Evolutionary conservation across 1,140 invertebrate species (phyloP).

Genomic region (Brachionus manjavacas): DNA sequence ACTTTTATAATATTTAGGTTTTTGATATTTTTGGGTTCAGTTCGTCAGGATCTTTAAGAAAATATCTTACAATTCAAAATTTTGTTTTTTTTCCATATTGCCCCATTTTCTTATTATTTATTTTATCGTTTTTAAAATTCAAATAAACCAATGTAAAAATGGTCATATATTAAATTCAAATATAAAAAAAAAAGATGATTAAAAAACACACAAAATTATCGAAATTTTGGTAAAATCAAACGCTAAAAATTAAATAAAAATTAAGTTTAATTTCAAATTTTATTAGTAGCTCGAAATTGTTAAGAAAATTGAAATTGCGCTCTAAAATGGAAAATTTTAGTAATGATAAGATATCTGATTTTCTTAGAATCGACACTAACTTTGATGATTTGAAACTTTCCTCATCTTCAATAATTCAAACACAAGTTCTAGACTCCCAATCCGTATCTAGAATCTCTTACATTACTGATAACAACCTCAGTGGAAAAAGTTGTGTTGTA

Average conservation of each 20-base stretch:
- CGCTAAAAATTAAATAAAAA: neutral
- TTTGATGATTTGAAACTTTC: neutral
- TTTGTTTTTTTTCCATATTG: no score
- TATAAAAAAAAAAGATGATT: no score
- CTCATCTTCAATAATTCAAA: neutral
- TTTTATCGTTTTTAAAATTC: no score
- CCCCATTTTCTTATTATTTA: no score
- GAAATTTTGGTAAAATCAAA: neutral
- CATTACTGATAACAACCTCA: neutral
- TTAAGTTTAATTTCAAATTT: neutral
- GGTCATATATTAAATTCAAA: no score
- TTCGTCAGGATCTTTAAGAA: no score
- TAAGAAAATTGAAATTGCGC: neutral
- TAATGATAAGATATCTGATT: neutral
- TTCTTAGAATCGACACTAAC: neutral
- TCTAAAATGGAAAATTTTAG: neutral
- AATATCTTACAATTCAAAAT: no score
- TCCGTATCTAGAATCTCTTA: neutral
- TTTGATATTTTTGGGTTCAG: no score
- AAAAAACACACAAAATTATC: no score
- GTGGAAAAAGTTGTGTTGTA: neutral
- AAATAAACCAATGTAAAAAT: no score
- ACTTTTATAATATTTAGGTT: no score
- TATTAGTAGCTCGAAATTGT: no score
- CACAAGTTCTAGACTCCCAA: neutral